Evolutionary conservation across 92 coral and sea anemone species (phyloP), one percentile per base, ranked within the genome.

Genomic region (Diadumene lineata): DNA sequence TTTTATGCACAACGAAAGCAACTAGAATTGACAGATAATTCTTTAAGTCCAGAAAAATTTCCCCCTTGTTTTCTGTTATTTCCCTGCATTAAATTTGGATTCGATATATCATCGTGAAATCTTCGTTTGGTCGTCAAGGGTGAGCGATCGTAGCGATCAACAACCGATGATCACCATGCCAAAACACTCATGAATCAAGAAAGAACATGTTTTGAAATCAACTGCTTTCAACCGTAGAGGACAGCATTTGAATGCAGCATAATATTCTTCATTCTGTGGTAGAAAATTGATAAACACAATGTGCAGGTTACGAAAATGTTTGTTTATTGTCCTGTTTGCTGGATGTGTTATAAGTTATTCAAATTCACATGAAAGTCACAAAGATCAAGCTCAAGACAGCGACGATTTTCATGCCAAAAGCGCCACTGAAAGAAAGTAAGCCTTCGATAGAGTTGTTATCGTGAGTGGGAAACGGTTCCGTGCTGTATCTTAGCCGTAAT

Each of bases 351-450:
- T 38, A 38, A 4, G 7, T 38, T 6, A 13, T 38, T 13, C 7
- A 4, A 38, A 38, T n/a, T 0, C 82, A 0, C 67, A 77, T 19
- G 82, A 56, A 11, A 48, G 23, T 10, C 68, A 67, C 28, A 69
- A 68, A 21, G 38, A 33, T n/a, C 23, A 24, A 17, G 30, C 25
- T 2, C 80, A 79, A 25, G 90, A 86, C 24, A 77, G 82, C 61
- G 27, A 79, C 19, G 83, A 81, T n/a, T 81, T 55, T 31, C 90
- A 86, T 33, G 69, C 60, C 30, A 60, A 86, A 65, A 69, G 50
- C n/a, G 48, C 82, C 1, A 58, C 56, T 28, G 80, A 86, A 60
- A 74, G 90, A 66, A 55, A 73, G 89, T 71, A 32, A 71, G 84
- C 0, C n/a, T n/a, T n/a, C n/a, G n/a, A n/a, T n/a, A n/a, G n/a